Evolutionary conservation across 2,797 vertebrate genomes (phyloP).

Genomic region (Notolabrus celidotus): DNA sequence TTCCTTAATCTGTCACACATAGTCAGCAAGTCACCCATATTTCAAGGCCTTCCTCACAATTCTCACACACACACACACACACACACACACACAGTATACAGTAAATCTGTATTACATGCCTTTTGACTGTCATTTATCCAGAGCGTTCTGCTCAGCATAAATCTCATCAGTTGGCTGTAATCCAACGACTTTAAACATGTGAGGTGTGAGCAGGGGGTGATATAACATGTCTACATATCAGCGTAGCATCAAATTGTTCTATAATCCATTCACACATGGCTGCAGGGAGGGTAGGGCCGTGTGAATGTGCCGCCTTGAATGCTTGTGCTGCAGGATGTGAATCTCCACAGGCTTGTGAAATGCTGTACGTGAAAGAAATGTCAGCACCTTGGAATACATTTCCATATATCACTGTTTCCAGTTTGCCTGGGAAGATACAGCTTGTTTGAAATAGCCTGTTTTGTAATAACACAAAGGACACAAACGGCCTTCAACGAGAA

Average conservation of each 20-base stretch:
- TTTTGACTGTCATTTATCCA: slow-evolving; percentile 29
- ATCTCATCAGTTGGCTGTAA: slow-evolving; percentile 38
- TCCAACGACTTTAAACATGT: slow-evolving; percentile 40
- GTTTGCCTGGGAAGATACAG: slow-evolving; percentile 5
- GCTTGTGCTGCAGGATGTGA: slow-evolving; percentile 21
- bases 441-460: slow-evolving; percentile 1
- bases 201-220: neutral
- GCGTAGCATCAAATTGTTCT: slow-evolving; percentile 43
- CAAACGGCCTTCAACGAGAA: slow-evolving; percentile 12
- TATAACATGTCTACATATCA: slow-evolving; percentile 25
- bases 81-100: slow-evolving; percentile 15
- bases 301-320: slow-evolving; percentile 6
- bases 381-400: slow-evolving; percentile 2
- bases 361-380: slow-evolving; percentile 18
- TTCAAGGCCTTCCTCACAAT: slow-evolving; percentile 30
- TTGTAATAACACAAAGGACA: slow-evolving; percentile 9
- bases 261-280: slow-evolving; percentile 39
- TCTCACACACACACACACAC: neutral
- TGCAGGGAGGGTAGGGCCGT: neutral
- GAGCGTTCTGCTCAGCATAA: slow-evolving; percentile 35
- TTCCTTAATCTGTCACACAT: slow-evolving; percentile 48
- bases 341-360: slow-evolving; percentile 11
- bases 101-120: slow-evolving; percentile 27
- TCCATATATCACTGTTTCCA: neutral
- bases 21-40: slow-evolving; percentile 48